phyloP scores from a whole-genome alignment of 2,888 invertebrate species.

The Brachyptera putata region DNA sequence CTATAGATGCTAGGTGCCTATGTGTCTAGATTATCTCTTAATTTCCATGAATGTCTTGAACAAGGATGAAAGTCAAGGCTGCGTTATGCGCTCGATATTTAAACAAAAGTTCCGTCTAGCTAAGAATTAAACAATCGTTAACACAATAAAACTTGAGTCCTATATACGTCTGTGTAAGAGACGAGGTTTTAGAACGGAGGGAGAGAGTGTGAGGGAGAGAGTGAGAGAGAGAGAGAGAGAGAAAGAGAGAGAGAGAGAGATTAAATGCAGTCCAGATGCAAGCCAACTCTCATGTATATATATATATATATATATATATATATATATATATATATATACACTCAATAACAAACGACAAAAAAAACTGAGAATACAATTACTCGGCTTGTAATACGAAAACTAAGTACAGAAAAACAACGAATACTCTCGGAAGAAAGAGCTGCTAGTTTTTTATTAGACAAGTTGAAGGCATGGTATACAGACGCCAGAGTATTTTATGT shows the following conservation, averaged over 20 bases:
- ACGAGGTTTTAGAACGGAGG: not conserved
- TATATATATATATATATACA: not conserved
- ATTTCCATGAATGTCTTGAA: not conserved
- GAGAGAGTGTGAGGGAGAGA: not conserved
- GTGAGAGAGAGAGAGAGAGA: not conserved
- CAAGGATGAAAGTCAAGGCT: slow-evolving; percentile 9
- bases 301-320: not conserved
- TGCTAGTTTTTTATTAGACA: too few species aligned
- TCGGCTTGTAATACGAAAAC: too few species aligned
- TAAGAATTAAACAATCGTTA: slow-evolving; percentile 15
- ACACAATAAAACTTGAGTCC: slow-evolving; percentile 11
- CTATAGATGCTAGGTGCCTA: too few species aligned
- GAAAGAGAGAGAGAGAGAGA: not conserved
- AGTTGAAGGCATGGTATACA: too few species aligned
- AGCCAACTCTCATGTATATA: not conserved
- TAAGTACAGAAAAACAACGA: too few species aligned
- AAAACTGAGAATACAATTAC: too few species aligned
- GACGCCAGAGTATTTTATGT: too few species aligned
- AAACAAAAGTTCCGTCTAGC: slow-evolving; percentile 19
- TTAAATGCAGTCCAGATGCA: not conserved
- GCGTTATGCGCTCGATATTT: not conserved
- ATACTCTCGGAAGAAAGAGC: too few species aligned
- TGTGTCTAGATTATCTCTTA: too few species aligned
- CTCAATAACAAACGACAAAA: too few species aligned
- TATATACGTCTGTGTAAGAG: not conserved